These are phyloP conservation scores for Corythaixoides concolor DNA, from an alignment of 2,113 vertebrate genomes.

Conservation along the genomic window DNA sequence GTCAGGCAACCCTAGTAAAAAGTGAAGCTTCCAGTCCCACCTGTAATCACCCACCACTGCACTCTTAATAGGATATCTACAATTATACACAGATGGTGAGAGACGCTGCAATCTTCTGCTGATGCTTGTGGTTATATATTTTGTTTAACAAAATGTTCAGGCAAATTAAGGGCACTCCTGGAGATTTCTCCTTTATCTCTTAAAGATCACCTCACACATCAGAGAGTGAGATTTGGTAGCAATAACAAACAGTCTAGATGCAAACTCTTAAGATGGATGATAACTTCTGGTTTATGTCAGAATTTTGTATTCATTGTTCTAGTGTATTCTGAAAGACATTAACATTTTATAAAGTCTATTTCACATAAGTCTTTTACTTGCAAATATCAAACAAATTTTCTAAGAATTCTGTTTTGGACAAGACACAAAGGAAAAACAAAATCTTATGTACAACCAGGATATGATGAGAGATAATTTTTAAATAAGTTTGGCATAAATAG, in stretches of 20 bases:
- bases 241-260: background rate
- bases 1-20: conserved; percentile 23
- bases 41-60: conserved; percentile 43
- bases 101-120: background rate
- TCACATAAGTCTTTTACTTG: background rate
- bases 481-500: background rate
- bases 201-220: conserved; percentile 7
- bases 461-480: background rate
- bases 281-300: background rate
- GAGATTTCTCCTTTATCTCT: conserved; percentile 45
- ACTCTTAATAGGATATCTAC: conserved; percentile 36
- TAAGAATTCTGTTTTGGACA: background rate
- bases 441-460: background rate
- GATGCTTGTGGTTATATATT: background rate
- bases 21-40: conserved; percentile 40
- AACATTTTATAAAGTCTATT: background rate
- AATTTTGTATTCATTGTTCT: background rate
- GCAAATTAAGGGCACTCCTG: conserved; percentile 47
- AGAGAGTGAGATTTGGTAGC: background rate
- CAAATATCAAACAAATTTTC: background rate
- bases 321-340: background rate
- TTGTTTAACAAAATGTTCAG: conserved; percentile 20
- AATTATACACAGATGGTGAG: conserved; percentile 54
- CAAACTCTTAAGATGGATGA: background rate
- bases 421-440: background rate